Evolutionary conservation across 2,888 invertebrate species (phyloP), one percentile per base, ranked within the genome.

Genomic region (Augochlorella aurata): DNA sequence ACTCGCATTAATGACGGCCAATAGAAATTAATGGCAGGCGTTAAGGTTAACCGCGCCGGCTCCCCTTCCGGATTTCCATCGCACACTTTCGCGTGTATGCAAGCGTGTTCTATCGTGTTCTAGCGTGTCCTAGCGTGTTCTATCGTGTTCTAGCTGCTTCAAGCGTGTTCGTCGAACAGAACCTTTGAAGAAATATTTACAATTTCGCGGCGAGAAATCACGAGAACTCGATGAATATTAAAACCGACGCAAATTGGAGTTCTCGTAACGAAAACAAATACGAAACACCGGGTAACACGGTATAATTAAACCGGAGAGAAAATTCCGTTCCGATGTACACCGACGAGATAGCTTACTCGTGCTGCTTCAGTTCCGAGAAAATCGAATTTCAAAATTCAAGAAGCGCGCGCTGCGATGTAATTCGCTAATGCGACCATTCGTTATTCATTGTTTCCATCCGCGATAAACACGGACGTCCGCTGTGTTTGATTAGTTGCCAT

Each of bases 11-110:
- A 86, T 79, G 74, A 83, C 65, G 74, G 18, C 49, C 71, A 74
- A 73, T 85, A 83, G 65, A 68, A 83, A 87, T 88, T 86, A 88
- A 87, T 82, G 78, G 66, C 70, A 49, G 45, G 45, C 61, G 70
- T 85, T 85, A 75, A 54, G 72, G 70, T 75, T 77, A 79, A 79
- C 77, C 67, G 44, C 70, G 71, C n/a, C 10, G 16, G 76, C 67
- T 75, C 65, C 50, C 71, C 74, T 82, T 81, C 82, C 84, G 73
- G 44, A 50, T 73, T 71, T 67, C 47, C 45, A 45, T 65, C 8
- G 38, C 12, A 14, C 58, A 29, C n/a, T 61, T 29, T 50, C 29
- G 44, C 1, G 10, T 7, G 38, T 38, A 7, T 38, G 38, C 38
- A 4, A 38, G 7, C 38, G 38, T 38, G 38, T 5, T 38, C 5